These are phyloP conservation scores for Phaenicophaeus curvirostris DNA, from an alignment of 2,797 vertebrate genomes.

Conservation along the genomic window DNA sequence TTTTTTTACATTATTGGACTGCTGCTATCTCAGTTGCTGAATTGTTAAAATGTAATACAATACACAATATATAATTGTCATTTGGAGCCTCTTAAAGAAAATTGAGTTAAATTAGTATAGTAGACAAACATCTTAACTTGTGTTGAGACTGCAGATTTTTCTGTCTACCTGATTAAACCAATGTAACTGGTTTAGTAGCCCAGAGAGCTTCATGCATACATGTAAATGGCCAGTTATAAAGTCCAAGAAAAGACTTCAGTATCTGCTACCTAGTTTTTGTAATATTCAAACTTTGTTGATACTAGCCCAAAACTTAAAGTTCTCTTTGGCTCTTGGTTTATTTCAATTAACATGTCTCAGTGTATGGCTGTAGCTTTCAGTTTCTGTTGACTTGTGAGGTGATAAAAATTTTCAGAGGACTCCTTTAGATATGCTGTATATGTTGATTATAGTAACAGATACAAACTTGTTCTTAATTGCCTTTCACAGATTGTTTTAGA, in stretches of 20 bases:
- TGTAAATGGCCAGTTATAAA: neutral
- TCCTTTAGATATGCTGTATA: neutral
- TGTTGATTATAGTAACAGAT: neutral
- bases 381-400: neutral
- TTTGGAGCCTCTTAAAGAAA: neutral
- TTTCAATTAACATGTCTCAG: neutral
- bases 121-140: neutral
- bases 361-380: neutral
- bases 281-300: neutral
- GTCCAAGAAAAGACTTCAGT: neutral
- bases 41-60: neutral
- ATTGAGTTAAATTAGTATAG: neutral
- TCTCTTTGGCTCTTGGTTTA: neutral
- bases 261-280: neutral
- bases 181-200: neutral
- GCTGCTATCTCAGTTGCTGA: neutral
- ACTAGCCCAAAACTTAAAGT: neutral
- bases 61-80: neutral
- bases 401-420: neutral
- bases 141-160: neutral
- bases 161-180: neutral
- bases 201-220: neutral
- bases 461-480: neutral
- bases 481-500: neutral
- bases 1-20: conserved; percentile 26